Evolutionary conservation across 2,888 invertebrate species (phyloP), one percentile per base, ranked within the genome.

Genomic region (Phyllotreta cruciferae): DNA sequence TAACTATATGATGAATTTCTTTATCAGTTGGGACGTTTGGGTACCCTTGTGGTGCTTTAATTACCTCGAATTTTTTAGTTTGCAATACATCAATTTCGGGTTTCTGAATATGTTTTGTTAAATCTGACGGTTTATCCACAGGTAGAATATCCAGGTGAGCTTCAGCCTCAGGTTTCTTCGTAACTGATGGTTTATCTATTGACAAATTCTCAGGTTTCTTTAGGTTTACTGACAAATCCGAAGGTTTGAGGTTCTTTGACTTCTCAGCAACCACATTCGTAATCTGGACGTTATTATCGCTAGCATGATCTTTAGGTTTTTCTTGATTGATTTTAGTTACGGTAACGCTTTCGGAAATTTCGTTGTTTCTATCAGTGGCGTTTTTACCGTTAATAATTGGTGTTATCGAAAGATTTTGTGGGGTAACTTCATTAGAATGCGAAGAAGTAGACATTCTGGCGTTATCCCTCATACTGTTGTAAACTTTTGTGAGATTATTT

Each of bases 401-500:
- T 8, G 52, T 66, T 24, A 66, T 61, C 4, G 63, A 61, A 41
- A 66, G 13, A 58, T 47, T 61, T 52, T 45, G 7, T 8, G 13
- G 1, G 41, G 7, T n/a, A n/a, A n/a, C 1, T 58, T 41, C 10
- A 14, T 6, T 5, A 35, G n/a, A 5, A 24, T 6, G 8, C 8
- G n/a, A 14, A n/a, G 45, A 36, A 13, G 36, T 35, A 1, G 38
- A 39, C 3, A 2, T 3, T 52, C 41, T 64, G 4, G 66, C 52
- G 50, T 36, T 60, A 36, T 66, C 68, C 1, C 54, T 60, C 66
- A 66, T 67, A 14, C 63, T 66, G 34, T 68, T 73, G 60, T 76
- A 78, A 55, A 78, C 74, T 69, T 80, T 80, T 61, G 75, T 74
- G 13, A 82, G 67, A 0, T 74, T 70, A 9, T 74, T 73, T 72